A percentile compares a stretch with the other conserved stretches of the same genome.
phyloP scores from a whole-genome alignment of 2,113 vertebrate genomes.

The Dissostichus mawsoni region DNA sequence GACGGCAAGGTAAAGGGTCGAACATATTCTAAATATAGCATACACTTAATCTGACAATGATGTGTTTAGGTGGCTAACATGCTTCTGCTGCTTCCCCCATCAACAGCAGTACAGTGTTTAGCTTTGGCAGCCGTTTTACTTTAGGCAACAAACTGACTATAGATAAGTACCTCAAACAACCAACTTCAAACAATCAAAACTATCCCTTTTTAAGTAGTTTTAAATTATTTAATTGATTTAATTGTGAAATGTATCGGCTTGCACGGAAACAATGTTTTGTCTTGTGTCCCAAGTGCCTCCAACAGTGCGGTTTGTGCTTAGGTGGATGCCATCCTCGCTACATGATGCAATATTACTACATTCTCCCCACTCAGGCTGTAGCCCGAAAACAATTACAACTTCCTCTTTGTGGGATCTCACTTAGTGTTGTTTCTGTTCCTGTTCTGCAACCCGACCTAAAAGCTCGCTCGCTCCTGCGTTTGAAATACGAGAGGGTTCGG shows the following conservation, averaged over 20 bases:
- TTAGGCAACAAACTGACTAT: too few species aligned
- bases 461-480: conserved; percentile 26
- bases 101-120: too few species aligned
- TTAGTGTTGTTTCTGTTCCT: conserved; percentile 63
- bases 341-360: neutral
- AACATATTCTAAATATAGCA: too few species aligned
- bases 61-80: too few species aligned
- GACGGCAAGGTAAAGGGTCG: too few species aligned
- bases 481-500: conserved; percentile 43
- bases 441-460: conserved; percentile 65
- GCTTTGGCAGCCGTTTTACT: too few species aligned
- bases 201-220: neutral
- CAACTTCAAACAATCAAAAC: too few species aligned
- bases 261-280: conserved; percentile 3
- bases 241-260: neutral
- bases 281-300: neutral
- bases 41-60: too few species aligned
- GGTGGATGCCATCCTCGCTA: neutral
- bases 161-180: too few species aligned
- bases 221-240: neutral
- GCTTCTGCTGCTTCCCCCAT: too few species aligned
- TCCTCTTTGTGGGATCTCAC: conserved; percentile 57
- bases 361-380: conserved; percentile 14
- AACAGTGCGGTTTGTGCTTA: neutral
- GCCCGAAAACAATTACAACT: conserved; percentile 41